Evolutionary conservation across 2,888 invertebrate genomes (phyloP), one percentile per base, ranked within the genome.

Genomic region (Neocrepidodera transversa): DNA sequence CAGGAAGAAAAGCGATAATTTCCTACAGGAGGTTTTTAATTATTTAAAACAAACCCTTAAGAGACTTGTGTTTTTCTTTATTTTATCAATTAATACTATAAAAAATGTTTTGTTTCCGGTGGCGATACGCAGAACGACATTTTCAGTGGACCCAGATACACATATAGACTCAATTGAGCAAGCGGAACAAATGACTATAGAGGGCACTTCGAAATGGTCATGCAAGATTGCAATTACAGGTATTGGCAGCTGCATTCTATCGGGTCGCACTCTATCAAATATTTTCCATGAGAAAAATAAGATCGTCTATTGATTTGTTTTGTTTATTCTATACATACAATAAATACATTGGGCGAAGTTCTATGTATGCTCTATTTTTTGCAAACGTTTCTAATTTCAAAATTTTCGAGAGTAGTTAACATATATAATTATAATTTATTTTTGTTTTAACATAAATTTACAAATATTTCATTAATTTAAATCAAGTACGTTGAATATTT

Each of bases 151-250:
- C 85, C 93, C 95, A 84, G 94, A 95, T 85, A 93, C 93, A 85
- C 95, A 95, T 88, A 93, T 95, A 86, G 95, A 95, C 89, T 93
- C 93, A 84, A 90, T 96, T 85, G 95, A 95, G 85, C 95, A 95
- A 86, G 95, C 95, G 81, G 93, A 97, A 87, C 92, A 91, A 86
- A 91, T 93, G 86, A 96, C 97, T 84, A 93, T 97, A 82, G 96
- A 96, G 86, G 97, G 97, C 84, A 97, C 96, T 79, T 96, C 96
- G 83, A 96, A 97, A 87, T 97, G 97, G 97, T 96, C 96, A 83
- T 95, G 95, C 90, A 97, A 97, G 91, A 95, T 97, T 87, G 95
- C 95, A 84, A 96, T 97, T 82, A 97, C 96, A 95, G 96, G 96
- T 97, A 91, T 79, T 79, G 76, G 75, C 75, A 77, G 80, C 80